Conservation (phyloP, 2,113 vertebrate genomes). For the Protobothrops mucrosquamatus region DNA sequence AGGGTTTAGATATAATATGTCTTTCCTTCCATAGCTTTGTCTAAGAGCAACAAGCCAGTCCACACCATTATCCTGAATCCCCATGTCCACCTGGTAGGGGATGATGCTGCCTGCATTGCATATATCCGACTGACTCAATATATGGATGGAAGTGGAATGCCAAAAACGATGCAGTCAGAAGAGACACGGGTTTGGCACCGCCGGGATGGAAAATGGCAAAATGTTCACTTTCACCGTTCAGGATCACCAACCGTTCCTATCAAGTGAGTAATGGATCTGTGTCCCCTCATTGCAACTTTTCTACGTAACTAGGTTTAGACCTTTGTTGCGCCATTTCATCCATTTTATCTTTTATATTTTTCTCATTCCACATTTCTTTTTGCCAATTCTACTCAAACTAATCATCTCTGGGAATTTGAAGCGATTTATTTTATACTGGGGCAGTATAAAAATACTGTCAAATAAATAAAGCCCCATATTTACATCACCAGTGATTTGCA, state of each 20-base stretch:
- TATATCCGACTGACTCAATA: constrained; percentile 96
- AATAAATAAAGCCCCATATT: neutral
- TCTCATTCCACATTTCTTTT: neutral
- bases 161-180: constrained; percentile 95
- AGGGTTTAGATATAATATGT: neutral
- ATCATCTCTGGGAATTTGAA: neutral
- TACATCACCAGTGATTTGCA: neutral
- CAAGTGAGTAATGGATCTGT: constrained; percentile 75
- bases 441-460: neutral
- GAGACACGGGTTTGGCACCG: constrained; percentile 97
- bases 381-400: neutral
- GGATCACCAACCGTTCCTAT: constrained; percentile 89
- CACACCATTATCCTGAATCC: constrained; percentile 97
- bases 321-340: neutral
- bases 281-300: neutral
- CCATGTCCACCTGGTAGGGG: constrained; percentile 93
- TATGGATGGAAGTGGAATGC: constrained; percentile 83
- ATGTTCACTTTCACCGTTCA: constrained; percentile 96
- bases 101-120: constrained; percentile 93
- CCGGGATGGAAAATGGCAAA: constrained; percentile 95
- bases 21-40: constrained; percentile 74
- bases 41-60: constrained; percentile 87
- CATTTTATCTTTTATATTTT: neutral
- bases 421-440: no score
- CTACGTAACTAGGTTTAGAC: neutral